Conservation (phyloP, 2,888 invertebrate genomes). For the Napeogenes inachia region DNA sequence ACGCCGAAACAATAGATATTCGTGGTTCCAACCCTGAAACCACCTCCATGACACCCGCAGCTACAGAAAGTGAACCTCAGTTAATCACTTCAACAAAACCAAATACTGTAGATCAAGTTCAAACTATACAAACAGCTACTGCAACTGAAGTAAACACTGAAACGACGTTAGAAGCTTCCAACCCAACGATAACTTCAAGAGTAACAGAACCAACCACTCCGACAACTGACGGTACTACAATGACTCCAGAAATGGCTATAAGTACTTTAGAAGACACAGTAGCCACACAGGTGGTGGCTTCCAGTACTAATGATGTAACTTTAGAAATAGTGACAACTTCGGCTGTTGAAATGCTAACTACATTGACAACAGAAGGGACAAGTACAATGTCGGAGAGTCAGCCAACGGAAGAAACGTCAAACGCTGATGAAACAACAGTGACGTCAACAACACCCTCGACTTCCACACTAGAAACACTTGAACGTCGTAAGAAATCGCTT, state of each 20-base stretch:
- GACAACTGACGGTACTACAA: not conserved
- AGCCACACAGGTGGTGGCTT: conserved; percentile 4
- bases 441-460: conserved; percentile 33
- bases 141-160: conserved; percentile 6
- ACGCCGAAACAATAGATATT: conserved; percentile 52
- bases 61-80: conserved; percentile 12
- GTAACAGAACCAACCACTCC: not conserved
- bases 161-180: conserved; percentile 36
- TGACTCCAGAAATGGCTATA: not conserved
- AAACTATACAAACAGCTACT: conserved; percentile 7
- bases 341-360: conserved; percentile 9
- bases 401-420: conserved; percentile 24
- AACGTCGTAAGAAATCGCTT: conserved; percentile 62
- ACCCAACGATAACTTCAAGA: conserved; percentile 15
- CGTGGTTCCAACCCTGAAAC: conserved; percentile 44
- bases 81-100: conserved; percentile 12
- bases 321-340: conserved; percentile 15
- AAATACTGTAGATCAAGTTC: conserved; percentile 6
- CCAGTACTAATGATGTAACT: conserved; percentile 8
- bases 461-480: conserved; percentile 51
- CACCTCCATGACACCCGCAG: conserved; percentile 32
- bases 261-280: not conserved
- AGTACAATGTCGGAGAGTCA: conserved; percentile 17
- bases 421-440: conserved; percentile 22
- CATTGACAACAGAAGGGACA: conserved; percentile 13